These are phyloP conservation scores for Venusia cambrica DNA, from an alignment of 2,888 invertebrate genomes.

Conservation along the genomic window DNA sequence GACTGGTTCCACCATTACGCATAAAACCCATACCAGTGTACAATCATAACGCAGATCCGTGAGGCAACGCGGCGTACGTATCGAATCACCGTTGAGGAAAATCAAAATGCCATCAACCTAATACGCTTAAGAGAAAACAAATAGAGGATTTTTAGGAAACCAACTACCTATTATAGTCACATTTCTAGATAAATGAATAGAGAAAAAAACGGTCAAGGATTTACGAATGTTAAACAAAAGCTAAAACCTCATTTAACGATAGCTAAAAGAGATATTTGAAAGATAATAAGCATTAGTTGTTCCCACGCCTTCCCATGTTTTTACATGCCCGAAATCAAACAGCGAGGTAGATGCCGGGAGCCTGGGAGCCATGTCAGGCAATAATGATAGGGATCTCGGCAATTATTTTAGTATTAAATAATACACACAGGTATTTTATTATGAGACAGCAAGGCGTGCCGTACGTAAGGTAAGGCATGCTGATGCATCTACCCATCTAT, in stretches of 20 bases:
- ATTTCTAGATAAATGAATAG: not conserved
- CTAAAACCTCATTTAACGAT: too few relatives aligned
- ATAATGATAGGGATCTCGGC: constrained; percentile 72
- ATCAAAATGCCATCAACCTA: constrained; percentile 24
- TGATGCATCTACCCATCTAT: constrained; percentile 42
- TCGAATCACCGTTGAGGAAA: constrained; percentile 34
- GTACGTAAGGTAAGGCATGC: constrained; percentile 49
- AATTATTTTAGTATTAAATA: constrained; percentile 64
- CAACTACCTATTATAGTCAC: not conserved
- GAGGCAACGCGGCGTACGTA: constrained; percentile 51
- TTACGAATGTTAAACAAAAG: constrained; percentile 3
- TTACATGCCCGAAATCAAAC: constrained; percentile 46
- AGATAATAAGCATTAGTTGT: constrained; percentile 46
- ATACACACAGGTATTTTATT: constrained; percentile 35
- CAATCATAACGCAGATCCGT: constrained; percentile 58
- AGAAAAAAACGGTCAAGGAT: not conserved
- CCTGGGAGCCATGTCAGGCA: constrained; percentile 56
- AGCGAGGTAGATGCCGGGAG: constrained; percentile 58
- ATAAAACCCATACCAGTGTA: constrained; percentile 39
- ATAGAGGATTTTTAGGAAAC: too few relatives aligned
- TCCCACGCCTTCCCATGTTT: constrained; percentile 38
- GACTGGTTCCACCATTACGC: constrained; percentile 49
- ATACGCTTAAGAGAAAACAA: constrained; percentile 16
- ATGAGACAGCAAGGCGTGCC: constrained; percentile 36
- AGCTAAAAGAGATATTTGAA: constrained; percentile 48